Conservation (phyloP, 2,888 invertebrate species). For the Boloria selene region DNA sequence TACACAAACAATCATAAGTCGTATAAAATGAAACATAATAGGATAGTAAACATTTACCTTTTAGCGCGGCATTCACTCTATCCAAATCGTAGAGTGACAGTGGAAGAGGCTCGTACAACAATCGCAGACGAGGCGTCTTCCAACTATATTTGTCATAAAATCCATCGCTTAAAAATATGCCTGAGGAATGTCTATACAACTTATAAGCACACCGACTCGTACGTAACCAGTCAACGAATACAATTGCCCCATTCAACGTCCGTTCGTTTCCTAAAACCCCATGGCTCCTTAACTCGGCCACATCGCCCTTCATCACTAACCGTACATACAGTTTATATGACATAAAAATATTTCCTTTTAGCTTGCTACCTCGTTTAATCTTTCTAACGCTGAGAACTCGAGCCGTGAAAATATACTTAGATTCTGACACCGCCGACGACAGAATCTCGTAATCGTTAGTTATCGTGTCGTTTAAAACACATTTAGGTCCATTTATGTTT, state of each 20-base stretch:
- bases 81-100: slow-evolving; percentile 78
- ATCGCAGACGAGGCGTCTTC: slow-evolving; percentile 64
- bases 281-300: slow-evolving; percentile 68
- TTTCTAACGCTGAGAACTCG: slow-evolving; percentile 75
- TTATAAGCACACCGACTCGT: slow-evolving; percentile 76
- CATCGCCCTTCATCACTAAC: slow-evolving; percentile 72
- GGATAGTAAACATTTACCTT: slow-evolving; percentile 77
- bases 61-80: slow-evolving; percentile 78
- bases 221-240: slow-evolving; percentile 74
- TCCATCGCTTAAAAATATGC: slow-evolving; percentile 77
- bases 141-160: slow-evolving; percentile 63
- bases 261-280: slow-evolving; percentile 68
- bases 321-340: slow-evolving; percentile 74
- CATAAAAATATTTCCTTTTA: slow-evolving; percentile 71
- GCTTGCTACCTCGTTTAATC: slow-evolving; percentile 70
- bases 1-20: slow-evolving; percentile 45
- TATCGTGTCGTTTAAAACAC: slow-evolving; percentile 80
- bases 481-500: slow-evolving; percentile 75
- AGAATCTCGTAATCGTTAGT: slow-evolving; percentile 81
- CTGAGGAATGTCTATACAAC: slow-evolving; percentile 76
- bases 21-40: slow-evolving; percentile 60
- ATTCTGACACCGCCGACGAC: slow-evolving; percentile 79
- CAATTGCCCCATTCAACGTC: slow-evolving; percentile 74
- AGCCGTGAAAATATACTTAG: slow-evolving; percentile 79
- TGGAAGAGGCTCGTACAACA: slow-evolving; percentile 77